Evolutionary conservation across 1,140 invertebrate species (phyloP), one percentile per base, ranked within the genome.

Genomic region (Cryptotermes secundus): DNA sequence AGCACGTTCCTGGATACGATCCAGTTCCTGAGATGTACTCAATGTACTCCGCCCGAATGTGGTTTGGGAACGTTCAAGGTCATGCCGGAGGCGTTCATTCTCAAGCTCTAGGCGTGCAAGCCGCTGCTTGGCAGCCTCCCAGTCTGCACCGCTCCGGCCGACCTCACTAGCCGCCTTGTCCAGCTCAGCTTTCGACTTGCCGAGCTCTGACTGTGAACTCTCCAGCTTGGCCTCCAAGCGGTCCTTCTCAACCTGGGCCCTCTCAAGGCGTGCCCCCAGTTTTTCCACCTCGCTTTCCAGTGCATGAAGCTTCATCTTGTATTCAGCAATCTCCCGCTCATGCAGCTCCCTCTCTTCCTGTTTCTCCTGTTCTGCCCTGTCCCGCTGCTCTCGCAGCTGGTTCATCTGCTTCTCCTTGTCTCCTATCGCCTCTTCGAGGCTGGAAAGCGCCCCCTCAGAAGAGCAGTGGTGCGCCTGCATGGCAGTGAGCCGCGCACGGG

Each of bases 351-450:
- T 92, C 88, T 99, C 98, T 90, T 99, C 98, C 87, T 97, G 95
- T 88, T 97, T 96, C 88, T 99, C 98, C 87, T 97, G 95, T 91
- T 99, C 98, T n/a, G 97, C 96, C 85, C 97, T 92, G 88, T 99
- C 98, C 88, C 98, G 92, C 89, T 98, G 96, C 88, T 99, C 97
- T 86, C 96, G 90, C 85, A 98, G 91, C 90, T 99, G 96, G 86
- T 94, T 93, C 91, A 99, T 98, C 91, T 99, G 97, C 89, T 98
- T 98, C 88, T 99, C 98, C 91, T 99, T 99, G 88, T 99, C 98
- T 49, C 95, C 94, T 85, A 99, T 97, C 3, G 97, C 96, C 91
- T 99, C 98, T 91, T 99, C 98, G 34, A 99, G 92, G 86, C 95
- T 97, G 72, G 96, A 96, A 53, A 99, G 91, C 16, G 97, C 97